Percentiles rank a stretch among this genome's conserved stretches.
Evolutionary conservation across 2,797 vertebrate species (phyloP).

Genomic region (Dromococcyx pavoninus): DNA sequence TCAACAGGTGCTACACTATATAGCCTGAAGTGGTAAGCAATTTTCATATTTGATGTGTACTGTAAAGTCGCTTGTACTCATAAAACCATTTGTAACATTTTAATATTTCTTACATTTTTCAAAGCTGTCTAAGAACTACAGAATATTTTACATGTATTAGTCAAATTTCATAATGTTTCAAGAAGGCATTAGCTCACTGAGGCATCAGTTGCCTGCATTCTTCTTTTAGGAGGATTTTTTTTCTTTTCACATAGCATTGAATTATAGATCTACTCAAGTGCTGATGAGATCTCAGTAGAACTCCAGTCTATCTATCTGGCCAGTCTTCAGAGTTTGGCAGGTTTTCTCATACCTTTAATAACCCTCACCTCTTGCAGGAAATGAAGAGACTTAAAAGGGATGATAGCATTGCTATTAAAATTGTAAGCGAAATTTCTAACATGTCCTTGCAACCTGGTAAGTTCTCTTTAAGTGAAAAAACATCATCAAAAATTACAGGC

Average conservation of each 20-base stretch:
- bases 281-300: neutral
- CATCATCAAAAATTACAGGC: neutral
- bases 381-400: neutral
- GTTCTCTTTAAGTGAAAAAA: conserved; percentile 46
- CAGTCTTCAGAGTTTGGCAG: neutral
- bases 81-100: neutral
- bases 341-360: neutral
- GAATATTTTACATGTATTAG: neutral
- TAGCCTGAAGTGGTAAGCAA: neutral
- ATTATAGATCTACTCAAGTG: neutral
- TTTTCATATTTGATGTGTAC: neutral
- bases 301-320: neutral
- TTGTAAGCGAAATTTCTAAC: conserved; percentile 13
- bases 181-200: neutral
- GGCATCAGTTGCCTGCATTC: neutral
- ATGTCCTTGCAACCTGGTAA: neutral
- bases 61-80: neutral
- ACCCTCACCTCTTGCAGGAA: neutral
- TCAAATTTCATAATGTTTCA: neutral
- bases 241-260: neutral
- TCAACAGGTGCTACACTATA: neutral
- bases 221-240: neutral
- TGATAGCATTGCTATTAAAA: neutral
- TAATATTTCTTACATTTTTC: neutral
- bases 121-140: neutral